These are phyloP conservation scores for Grantiella picta DNA, from an alignment of 2,113 vertebrate genomes.

Conservation along the genomic window DNA sequence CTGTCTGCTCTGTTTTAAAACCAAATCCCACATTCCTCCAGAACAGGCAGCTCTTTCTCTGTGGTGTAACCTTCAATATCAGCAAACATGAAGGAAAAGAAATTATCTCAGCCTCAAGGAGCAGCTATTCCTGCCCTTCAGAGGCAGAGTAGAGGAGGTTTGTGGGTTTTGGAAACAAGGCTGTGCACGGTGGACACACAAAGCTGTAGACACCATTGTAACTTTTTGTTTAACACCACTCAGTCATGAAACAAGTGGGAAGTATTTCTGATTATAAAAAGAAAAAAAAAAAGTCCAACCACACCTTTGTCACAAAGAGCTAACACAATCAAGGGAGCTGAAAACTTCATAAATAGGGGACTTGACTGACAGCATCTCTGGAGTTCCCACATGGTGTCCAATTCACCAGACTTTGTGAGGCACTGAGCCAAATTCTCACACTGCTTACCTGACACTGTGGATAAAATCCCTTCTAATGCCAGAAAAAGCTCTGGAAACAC, in stretches of 20 bases:
- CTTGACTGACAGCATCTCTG: neutral
- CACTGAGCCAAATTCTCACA: neutral
- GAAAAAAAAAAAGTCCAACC: neutral
- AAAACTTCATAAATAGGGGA: neutral
- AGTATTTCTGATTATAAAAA: neutral
- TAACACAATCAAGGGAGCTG: neutral
- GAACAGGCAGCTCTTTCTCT: neutral
- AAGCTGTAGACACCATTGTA: neutral
- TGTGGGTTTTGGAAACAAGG: neutral
- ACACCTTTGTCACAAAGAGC: neutral
- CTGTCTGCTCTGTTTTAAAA: neutral
- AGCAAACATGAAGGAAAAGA: neutral
- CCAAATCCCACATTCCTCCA: neutral
- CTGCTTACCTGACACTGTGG: neutral
- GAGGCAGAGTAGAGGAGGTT: neutral
- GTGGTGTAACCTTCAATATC: neutral
- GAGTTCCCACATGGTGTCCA: neutral
- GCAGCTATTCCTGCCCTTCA: neutral
- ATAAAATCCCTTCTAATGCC: neutral
- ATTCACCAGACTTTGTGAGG: neutral
- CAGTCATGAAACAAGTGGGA: neutral
- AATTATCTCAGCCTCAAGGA: neutral
- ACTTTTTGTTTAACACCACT: neutral
- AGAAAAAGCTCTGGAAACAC: neutral
- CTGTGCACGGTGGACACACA: neutral